Evolutionary conservation across 92 coral and sea anemone genomes (phyloP).

Genomic region (Hydrozoanthus gracilis): DNA sequence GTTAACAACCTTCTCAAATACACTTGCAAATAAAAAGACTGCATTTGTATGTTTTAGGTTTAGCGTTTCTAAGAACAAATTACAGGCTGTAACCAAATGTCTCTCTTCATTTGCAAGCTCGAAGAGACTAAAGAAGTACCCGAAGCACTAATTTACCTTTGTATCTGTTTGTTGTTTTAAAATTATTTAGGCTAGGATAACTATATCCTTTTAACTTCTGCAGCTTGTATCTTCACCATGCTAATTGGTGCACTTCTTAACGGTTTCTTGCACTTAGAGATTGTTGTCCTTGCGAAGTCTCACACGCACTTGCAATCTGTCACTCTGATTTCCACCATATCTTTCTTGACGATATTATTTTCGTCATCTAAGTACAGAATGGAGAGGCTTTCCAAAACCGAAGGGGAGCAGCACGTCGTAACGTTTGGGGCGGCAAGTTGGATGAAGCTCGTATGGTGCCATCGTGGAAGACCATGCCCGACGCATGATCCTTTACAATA

Average conservation of each 20-base stretch:
- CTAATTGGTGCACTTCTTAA: background rate
- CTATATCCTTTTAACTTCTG: background rate
- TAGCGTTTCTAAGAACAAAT: conserved; percentile 7
- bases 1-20: conserved; percentile 9
- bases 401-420: conserved; percentile 75
- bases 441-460: conserved; percentile 54
- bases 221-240: background rate
- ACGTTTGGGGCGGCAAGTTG: conserved; percentile 50
- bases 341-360: conserved; percentile 46
- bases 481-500: conserved; percentile 74
- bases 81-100: conserved; percentile 3
- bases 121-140: background rate
- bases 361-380: conserved; percentile 63
- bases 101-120: background rate
- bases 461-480: conserved; percentile 36
- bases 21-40: conserved; percentile 3
- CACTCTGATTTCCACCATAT: conserved; percentile 65
- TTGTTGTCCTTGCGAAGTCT: background rate
- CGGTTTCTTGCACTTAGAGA: background rate
- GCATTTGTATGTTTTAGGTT: background rate
- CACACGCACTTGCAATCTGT: conserved; percentile 69
- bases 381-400: conserved; percentile 61
- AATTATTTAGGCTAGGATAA: background rate
- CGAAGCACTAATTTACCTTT: conserved; percentile 7
- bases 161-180: conserved; percentile 14